phyloP scores from a whole-genome alignment of 2,113 vertebrate species.

The Electrona antarctica region DNA sequence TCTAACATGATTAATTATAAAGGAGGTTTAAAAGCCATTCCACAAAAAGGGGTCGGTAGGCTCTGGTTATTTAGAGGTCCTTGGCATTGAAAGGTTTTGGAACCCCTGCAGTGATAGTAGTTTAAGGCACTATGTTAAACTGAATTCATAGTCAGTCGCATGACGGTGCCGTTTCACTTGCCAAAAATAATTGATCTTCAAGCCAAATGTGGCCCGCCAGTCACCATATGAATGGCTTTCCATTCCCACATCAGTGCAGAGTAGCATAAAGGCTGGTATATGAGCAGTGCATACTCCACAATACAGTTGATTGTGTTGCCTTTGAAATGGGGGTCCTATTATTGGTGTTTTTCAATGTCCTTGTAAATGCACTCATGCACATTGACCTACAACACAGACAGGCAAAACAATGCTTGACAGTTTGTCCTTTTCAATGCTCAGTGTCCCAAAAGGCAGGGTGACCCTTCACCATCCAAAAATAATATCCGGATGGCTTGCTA shows the following conservation, averaged over 20 bases:
- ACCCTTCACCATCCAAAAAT: slow-evolving; percentile 48
- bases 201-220: background rate
- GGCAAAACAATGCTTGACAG: slow-evolving; percentile 73
- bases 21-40: too few species aligned
- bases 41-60: too few species aligned
- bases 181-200: too few species aligned
- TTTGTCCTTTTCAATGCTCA: slow-evolving; percentile 74
- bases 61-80: too few species aligned
- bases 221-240: slow-evolving; percentile 6
- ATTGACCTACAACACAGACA: slow-evolving; percentile 76
- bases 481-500: slow-evolving; percentile 23
- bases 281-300: slow-evolving; percentile 45
- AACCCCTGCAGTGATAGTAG: too few species aligned
- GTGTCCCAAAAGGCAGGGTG: slow-evolving; percentile 63
- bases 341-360: slow-evolving; percentile 35
- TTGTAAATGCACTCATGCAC: slow-evolving; percentile 66
- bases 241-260: slow-evolving; percentile 27
- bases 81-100: too few species aligned
- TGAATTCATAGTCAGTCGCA: too few species aligned
- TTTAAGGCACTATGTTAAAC: too few species aligned
- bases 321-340: slow-evolving; percentile 36
- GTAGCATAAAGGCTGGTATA: slow-evolving; percentile 41
- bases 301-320: slow-evolving; percentile 57
- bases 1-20: too few species aligned
- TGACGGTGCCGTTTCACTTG: too few species aligned